Base-by-base conservation (phyloP, 2,797 vertebrate genomes). In the Phoeniculus purpureus region DNA sequence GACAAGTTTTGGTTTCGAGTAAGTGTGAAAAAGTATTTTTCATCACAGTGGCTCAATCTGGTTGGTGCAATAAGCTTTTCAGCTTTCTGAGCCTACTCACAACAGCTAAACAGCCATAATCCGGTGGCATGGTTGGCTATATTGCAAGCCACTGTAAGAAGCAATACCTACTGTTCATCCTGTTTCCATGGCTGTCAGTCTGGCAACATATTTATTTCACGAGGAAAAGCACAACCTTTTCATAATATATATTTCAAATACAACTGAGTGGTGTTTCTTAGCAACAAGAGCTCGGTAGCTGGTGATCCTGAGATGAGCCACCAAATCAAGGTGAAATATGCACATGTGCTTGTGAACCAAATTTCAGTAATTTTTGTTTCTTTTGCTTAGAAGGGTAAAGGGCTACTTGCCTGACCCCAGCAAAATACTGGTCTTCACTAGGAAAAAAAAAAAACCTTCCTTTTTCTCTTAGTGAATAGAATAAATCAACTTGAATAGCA, bases 231-330 rank as follows among this genome's bases (percentile, higher is more conserved):
- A 67, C 50, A 62, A 87, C 84, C 68, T 94, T 96, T 95, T 84
- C 89, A 76, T 90, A 92, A 89, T 90, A 89, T 91, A 85, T 92
- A 76, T 94, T 94, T 89, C 66, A 92, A 79, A 70, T 67, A 19
- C 32, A 78, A 64, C 48, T 1, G 31, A 68, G 65, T 32, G 47
- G 55, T 43, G 78, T 90, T 78, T 54, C 94, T 91, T 93, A 94
- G 91, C 85, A 96, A 92, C 91, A 3, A 34, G 82, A 83, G 26
- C 83, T 56, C 32, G 10, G 83, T 55, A 85, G 56, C 34, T 74
- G 61, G 16, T 65, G 81, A 79, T 92, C 61, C 81, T 51, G 73
- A 79, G 75, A 91, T 21, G 80, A 88, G 79, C 82, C 75, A 32
- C 23, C 29, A 81, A 80, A 40, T 5, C 45, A 34, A 71, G 61